Evolutionary conservation across 2,888 invertebrate species (phyloP), one percentile per base, ranked within the genome.

Genomic region (Thalpophila matura): DNA sequence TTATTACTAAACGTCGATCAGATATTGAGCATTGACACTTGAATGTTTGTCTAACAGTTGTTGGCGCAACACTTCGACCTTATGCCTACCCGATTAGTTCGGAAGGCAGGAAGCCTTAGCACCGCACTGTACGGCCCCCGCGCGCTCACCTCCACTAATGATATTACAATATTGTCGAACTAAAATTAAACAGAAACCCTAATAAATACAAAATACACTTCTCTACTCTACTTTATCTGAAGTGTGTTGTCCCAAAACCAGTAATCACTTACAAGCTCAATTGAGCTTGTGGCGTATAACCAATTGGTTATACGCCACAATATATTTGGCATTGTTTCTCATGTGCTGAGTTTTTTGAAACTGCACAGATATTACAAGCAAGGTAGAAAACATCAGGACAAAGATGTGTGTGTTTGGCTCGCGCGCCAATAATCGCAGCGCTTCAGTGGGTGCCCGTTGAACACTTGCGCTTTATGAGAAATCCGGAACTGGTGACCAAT

Each of bases 1-100:
- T 16, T 6, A 22, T 20, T 65, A 46, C 20, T 42, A n/a, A n/a
- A n/a, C n/a, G n/a, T 29, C 10, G 43, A 31, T 50, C 31, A 9
- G 16, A 43, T 45, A 27, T n/a, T 40, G 12, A 47, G 31, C 27
- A 29, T 4, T 35, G 47, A 31, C 29, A 26, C 35, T 7, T 42
- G 43, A 35, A 12, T 24, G 24, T 54, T 43, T 24, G 31, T 40
- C 22, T 7, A 22, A 12, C 3, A 16, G 31, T 22, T 5, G n/a
- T 29, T 38, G 27, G 24, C 54, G 50, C 57, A 57, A 68, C 67
- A 62, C 63, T 57, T 53, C 49, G 64, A 50, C 58, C 71, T 69
- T 73, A 85, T 86, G 81, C 81, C 68, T 86, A 81, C 81, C 68
- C 78, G 79, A 85, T 87, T 86, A 87, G 79, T 69, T 73, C 57